phyloP scores from a whole-genome alignment of 1,140 invertebrate species.

The Drosophila bocki region DNA sequence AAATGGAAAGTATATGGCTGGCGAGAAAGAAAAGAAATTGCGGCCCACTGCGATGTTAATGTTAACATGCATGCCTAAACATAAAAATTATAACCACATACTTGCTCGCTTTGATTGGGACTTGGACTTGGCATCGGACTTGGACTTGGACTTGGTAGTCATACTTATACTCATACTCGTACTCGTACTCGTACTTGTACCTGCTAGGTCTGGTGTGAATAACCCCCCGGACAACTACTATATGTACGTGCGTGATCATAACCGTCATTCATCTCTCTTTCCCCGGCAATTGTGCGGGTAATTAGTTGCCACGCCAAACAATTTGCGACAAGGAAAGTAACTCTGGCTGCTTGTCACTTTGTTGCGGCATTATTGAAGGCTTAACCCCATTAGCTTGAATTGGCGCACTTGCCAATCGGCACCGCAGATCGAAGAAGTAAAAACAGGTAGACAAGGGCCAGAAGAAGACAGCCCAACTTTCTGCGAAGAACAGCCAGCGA shows the following conservation, averaged over 20 bases:
- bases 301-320: slow-evolving; percentile 72
- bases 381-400: slow-evolving; percentile 82
- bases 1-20: slow-evolving; percentile 75
- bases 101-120: slow-evolving; percentile 26
- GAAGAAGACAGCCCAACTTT: slow-evolving; percentile 63
- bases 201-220: slow-evolving; percentile 43
- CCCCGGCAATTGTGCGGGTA: slow-evolving; percentile 31
- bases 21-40: slow-evolving; percentile 74
- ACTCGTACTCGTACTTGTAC: slow-evolving; percentile 5
- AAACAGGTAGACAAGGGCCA: slow-evolving; percentile 77
- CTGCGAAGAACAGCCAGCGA: slow-evolving; percentile 69
- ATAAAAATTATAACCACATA: slow-evolving; percentile 69
- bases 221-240: slow-evolving; percentile 31
- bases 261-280: slow-evolving; percentile 35
- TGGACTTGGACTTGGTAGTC: neutral
- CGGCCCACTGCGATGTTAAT: slow-evolving; percentile 56
- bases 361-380: slow-evolving; percentile 73
- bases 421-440: slow-evolving; percentile 45
- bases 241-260: slow-evolving; percentile 45
- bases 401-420: slow-evolving; percentile 80
- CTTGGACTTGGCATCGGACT: slow-evolving; percentile 13
- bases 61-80: slow-evolving; percentile 80
- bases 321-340: slow-evolving; percentile 76
- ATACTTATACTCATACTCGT: neutral
- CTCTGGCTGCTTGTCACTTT: slow-evolving; percentile 66